These are phyloP conservation scores for Pipra filicauda DNA, from an alignment of 2,113 vertebrate species.

Conservation along the genomic window DNA sequence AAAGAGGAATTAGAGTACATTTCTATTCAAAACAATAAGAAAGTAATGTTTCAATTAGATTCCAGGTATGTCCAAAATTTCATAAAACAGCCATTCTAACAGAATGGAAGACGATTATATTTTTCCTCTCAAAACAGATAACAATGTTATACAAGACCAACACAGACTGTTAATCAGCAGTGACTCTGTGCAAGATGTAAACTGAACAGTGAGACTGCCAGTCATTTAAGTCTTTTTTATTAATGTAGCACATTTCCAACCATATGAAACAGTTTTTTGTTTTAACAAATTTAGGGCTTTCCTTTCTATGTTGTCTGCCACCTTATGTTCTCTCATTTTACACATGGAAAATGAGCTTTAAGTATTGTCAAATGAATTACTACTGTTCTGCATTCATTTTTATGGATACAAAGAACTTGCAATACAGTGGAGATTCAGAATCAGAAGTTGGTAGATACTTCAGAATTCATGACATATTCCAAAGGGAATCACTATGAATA, in stretches of 20 bases:
- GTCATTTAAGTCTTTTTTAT: not conserved
- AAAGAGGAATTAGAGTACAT: not conserved
- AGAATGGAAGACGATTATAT: not conserved
- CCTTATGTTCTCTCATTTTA: not conserved
- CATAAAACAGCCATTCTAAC: not conserved
- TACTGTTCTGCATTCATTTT: not conserved
- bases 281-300: not conserved
- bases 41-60: not conserved
- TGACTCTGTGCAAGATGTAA: not conserved
- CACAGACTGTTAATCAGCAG: not conserved
- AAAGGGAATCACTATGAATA: not conserved
- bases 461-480: conserved; percentile 1
- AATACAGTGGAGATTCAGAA: not conserved
- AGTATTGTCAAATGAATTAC: not conserved
- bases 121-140: not conserved
- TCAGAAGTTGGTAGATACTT: not conserved
- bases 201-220: not conserved
- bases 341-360: not conserved
- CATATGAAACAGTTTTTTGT: not conserved
- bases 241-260: not conserved
- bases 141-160: not conserved
- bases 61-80: not conserved
- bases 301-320: not conserved
- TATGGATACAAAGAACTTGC: not conserved
- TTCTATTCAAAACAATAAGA: not conserved